phyloP scores from a whole-genome alignment of 2,888 invertebrate species.

The Stegophylla sp. region DNA sequence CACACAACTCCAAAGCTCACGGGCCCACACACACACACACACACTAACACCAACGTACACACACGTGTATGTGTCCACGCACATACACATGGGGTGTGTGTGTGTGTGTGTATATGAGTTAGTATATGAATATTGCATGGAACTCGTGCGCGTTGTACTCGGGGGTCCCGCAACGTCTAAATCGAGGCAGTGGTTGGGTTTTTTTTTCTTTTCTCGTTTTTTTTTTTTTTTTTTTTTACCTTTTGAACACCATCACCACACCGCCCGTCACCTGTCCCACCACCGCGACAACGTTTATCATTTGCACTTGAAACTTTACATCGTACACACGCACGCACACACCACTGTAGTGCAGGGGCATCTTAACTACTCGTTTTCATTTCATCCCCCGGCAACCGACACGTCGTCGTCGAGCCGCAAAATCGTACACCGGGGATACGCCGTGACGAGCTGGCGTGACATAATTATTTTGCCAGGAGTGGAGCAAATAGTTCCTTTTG shows the following conservation, averaged over 20 bases:
- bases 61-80: not conserved
- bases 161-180: not conserved
- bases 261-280: not conserved
- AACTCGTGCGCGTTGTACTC: constrained; percentile 12
- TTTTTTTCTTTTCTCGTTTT: too few species aligned
- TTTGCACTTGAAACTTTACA: constrained; percentile 13
- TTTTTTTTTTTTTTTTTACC: not conserved
- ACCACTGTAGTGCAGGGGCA: not conserved
- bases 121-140: constrained; percentile 40
- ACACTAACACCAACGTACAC: not conserved
- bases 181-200: constrained; percentile 2
- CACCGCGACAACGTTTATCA: not conserved
- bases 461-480: too few species aligned
- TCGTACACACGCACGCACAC: not conserved
- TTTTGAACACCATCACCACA: not conserved
- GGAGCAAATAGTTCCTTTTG: too few species aligned
- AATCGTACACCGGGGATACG: not conserved
- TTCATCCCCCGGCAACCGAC: not conserved
- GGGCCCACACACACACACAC: not conserved
- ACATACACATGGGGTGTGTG: too few species aligned
- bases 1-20: not conserved
- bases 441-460: too few species aligned
- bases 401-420: not conserved
- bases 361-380: not conserved
- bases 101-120: not conserved